phyloP scores from a whole-genome alignment of 2,797 vertebrate genomes.

The Taenioides sp. region DNA sequence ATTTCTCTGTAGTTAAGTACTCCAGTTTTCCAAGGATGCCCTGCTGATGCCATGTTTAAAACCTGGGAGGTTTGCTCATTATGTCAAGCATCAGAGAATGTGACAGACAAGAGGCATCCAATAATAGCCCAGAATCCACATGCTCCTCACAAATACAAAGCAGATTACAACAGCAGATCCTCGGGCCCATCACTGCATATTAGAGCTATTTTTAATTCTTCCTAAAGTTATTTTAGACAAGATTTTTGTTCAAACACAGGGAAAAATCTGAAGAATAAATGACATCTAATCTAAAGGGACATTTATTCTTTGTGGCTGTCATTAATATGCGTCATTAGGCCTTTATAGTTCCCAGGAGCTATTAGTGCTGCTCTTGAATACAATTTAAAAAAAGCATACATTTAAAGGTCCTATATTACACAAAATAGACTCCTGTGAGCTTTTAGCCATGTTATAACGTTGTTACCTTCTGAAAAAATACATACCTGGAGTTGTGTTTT shows the following conservation, averaged over 20 bases:
- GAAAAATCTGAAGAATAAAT: slow-evolving; percentile 30
- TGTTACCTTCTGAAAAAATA: too few species aligned
- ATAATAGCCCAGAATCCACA: background rate
- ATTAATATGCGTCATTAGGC: slow-evolving; percentile 61
- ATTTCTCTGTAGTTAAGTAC: too few species aligned
- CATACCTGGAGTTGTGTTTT: too few species aligned
- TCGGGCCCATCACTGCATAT: slow-evolving; percentile 48
- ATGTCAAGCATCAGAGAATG: slow-evolving; percentile 46
- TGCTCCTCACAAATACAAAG: slow-evolving; percentile 7
- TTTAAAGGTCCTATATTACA: too few species aligned
- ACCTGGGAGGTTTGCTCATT: slow-evolving; percentile 43
- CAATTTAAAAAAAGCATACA: background rate
- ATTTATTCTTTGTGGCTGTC: slow-evolving; percentile 47
- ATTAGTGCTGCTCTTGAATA: background rate
- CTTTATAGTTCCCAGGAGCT: slow-evolving; percentile 42
- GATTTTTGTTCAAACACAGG: slow-evolving; percentile 35
- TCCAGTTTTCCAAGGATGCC: slow-evolving; percentile 5
- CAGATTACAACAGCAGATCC: slow-evolving; percentile 35
- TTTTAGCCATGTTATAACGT: too few species aligned
- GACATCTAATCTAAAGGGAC: slow-evolving; percentile 28
- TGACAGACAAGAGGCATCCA: slow-evolving; percentile 40
- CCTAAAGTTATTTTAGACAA: slow-evolving; percentile 40
- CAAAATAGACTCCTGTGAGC: too few species aligned
- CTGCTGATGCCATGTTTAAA: slow-evolving; percentile 30
- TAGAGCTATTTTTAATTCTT: slow-evolving; percentile 27